These are phyloP conservation scores for Drosophila quadrilineata DNA, from an alignment of 1,140 invertebrate species.

Conservation along the genomic window DNA sequence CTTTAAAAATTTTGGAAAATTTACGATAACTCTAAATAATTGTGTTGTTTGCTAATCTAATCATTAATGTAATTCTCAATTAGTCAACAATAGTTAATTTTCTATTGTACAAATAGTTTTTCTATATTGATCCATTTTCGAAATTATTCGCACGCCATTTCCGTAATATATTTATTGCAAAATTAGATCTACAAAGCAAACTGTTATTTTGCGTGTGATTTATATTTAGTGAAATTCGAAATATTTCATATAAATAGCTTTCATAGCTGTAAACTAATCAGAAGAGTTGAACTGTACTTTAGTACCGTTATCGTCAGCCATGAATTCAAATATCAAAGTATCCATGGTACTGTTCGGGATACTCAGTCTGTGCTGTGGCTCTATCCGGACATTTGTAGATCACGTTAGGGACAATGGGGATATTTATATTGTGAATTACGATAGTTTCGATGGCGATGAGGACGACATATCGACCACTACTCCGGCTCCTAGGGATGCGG, in stretches of 20 bases:
- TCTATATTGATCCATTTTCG: conserved; percentile 1
- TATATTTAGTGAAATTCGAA: neutral
- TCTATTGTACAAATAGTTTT: conserved; percentile 30
- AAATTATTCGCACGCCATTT: conserved; percentile 39
- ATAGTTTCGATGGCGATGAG: conserved; percentile 63
- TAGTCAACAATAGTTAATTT: conserved; percentile 3
- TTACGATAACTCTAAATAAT: too few species aligned
- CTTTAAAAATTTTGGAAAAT: too few species aligned
- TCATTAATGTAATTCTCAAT: neutral
- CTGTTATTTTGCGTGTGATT: conserved; percentile 37
- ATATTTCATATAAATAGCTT: conserved; percentile 25
- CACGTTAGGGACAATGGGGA: conserved; percentile 62
- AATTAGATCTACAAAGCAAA: conserved; percentile 13
- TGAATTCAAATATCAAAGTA: conserved; percentile 20
- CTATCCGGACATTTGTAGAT: conserved; percentile 25
- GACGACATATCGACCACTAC: conserved; percentile 65
- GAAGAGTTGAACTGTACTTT: too few species aligned
- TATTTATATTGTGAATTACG: conserved; percentile 63
- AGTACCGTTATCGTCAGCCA: conserved; percentile 26
- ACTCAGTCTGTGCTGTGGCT: conserved; percentile 1
- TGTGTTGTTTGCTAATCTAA: neutral
- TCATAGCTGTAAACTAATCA: neutral
- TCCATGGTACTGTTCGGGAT: conserved; percentile 1
- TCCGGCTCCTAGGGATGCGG: conserved; percentile 17
- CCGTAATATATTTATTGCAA: conserved; percentile 18